Base-by-base conservation (phyloP, 2,113 vertebrate genomes). In the Circaetus gallicus region DNA sequence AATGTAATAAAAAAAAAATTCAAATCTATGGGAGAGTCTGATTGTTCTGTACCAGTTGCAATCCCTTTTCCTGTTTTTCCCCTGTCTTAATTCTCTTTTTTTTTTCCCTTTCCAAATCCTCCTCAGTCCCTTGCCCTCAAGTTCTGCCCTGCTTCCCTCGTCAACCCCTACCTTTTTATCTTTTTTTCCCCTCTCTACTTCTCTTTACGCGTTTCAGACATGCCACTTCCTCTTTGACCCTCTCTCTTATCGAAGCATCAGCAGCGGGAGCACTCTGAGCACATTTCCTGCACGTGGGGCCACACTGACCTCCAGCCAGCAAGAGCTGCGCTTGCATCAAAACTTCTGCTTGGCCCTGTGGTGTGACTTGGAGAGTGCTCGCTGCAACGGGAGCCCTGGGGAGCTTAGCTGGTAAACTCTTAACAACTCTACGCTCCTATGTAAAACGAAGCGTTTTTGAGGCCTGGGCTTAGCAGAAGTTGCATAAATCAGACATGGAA, bases 231-330 rank as follows among this genome's bases (percentile, higher is more conserved):
- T 74, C 62, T 9, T 47, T 49, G 77, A 61, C 31, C 50, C 47
- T 67, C 42, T 53, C 59, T 52, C 62, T 88, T 87, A 86, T 13
- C 32, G 0, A 38, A 71, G 74, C 70, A 93, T 91, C 91, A 78
- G 43, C 87, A 96, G 89, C 91, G 65, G 81, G 82, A 93, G 89
- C 67, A 63, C 90, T 93, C 58, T 43, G 90, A 94, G 94, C 59
- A 20, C 59, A 7, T 81, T 95, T 95, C 90, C 90, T 95, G 80
- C 4, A 0, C 20, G 47, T 62, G 89, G 86, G 86, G 79, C 92
- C 66, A 16, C 58, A 1, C 58, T 79, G 82, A 50, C 86, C 90
- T 71, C 63, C 81, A 47, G 63, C 45, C 36, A 53, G 26, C 6
- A 2, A 47, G 79, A 77, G 67, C 82, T 88, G 17, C 4, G 3